Base-by-base conservation (phyloP, 2,888 invertebrate species). In the Amitus sp. region DNA sequence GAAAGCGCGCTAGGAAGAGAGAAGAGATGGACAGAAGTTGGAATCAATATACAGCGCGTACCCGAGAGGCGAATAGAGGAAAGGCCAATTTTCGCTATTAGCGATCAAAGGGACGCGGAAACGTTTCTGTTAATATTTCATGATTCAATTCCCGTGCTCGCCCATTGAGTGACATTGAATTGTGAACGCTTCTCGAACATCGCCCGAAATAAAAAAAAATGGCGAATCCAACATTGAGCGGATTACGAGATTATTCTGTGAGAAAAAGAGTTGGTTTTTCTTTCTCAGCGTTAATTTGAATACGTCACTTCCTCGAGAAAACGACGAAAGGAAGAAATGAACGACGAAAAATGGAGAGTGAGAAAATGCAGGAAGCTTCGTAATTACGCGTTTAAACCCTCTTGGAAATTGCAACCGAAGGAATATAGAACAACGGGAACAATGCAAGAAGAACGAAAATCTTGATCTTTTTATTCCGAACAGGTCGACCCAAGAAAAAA, bases 11-110 rank as follows among this genome's bases (percentile, higher is more conserved):
- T n/a, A n/a, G 15, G 12, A 37, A 37, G 47, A 49, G 18, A 40
- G n/a, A 62, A 52, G 47, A 62, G 59, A 62, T 47, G 51, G 54
- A 59, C 59, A 47, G 50, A 62, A 56, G 30, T 60, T 57, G 50
- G 51, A 73, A 75, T 73, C 76, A 71, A 73, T 72, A 70, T n/a
- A n/a, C 67, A 65, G 65, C 67, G 68, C 66, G 69, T 69, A 71
- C 71, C 62, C 52, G 50, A 47, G 55, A 55, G 53, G 54, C 33
- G 33, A 45, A 46, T 57, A 58, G 37, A 40, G 42, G 62, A 68
- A 69, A 72, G 68, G 71, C 65, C 78, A 70, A 78, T 79, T 78
- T 80, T 74, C 75, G 70, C 71, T 71, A 71, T 69, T 72, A 66
- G 70, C 73, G 78, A 78, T 78, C 80, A 80, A 80, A 79, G 75